Conservation (phyloP, 2,888 invertebrate genomes). For the Polyommatus iphigenia region DNA sequence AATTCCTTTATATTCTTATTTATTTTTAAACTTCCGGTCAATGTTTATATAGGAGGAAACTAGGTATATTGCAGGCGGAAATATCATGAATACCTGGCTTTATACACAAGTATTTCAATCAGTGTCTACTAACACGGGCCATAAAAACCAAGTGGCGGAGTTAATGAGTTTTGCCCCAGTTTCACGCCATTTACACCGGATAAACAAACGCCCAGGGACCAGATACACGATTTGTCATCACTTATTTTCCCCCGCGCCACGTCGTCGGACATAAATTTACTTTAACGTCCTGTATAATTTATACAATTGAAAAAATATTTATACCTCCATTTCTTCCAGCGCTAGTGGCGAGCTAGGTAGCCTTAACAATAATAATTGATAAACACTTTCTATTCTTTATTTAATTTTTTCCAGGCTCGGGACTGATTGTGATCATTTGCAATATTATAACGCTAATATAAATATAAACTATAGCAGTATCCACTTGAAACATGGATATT, state of each 20-base stretch:
- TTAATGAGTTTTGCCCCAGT: conserved; percentile 31
- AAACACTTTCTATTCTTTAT: not conserved
- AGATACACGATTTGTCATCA: conserved; percentile 25
- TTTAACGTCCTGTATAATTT: conserved; percentile 17
- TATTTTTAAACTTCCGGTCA: too few species aligned
- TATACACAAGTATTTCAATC: conserved; percentile 27
- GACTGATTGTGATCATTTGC: too few species aligned
- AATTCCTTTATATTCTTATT: too few species aligned
- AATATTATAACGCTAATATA: too few species aligned
- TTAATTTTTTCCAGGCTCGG: not conserved
- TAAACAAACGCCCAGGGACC: conserved; percentile 29
- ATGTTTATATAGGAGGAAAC: too few species aligned
- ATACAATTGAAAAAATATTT: conserved; percentile 12
- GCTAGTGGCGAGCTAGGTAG: not conserved
- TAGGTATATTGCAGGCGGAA: not conserved
- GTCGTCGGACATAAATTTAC: conserved; percentile 4
- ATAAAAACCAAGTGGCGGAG: conserved; percentile 30
- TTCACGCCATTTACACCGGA: conserved; percentile 26
- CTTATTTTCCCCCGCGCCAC: conserved; percentile 21
- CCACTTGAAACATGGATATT: too few species aligned
- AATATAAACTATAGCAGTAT: too few species aligned
- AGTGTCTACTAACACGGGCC: conserved; percentile 25
- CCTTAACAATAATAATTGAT: not conserved
- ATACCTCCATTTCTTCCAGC: not conserved
- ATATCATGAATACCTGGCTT: not conserved